Evolutionary conservation across 2,888 invertebrate genomes (phyloP).

Genomic region (Liodrosophila aerea): DNA sequence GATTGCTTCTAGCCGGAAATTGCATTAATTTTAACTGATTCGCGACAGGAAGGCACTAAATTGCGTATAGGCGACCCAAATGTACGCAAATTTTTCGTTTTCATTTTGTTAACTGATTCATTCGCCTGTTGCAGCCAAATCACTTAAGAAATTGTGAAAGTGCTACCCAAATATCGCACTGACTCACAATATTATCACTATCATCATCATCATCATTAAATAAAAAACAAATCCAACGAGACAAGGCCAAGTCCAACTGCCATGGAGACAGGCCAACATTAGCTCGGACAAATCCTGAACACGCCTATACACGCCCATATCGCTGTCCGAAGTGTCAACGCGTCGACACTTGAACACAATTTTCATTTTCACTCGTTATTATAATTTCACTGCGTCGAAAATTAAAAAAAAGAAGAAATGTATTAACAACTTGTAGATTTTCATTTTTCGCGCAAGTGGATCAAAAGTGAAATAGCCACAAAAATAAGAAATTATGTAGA

Average conservation of each 20-base stretch:
- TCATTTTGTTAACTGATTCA: too few species aligned
- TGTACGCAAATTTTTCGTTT: conserved; percentile 2
- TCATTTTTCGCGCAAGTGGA: conserved; percentile 67
- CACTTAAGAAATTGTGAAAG: conserved; percentile 31
- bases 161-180: conserved; percentile 15
- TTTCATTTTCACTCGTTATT: conserved; percentile 54
- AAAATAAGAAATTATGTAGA: conserved; percentile 46
- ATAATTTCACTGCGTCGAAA: conserved; percentile 47
- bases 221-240: neutral
- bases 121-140: conserved; percentile 19
- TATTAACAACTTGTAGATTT: too few species aligned
- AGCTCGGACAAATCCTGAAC: conserved; percentile 16
- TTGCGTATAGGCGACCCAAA: neutral
- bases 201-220: conserved; percentile 7
- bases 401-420: conserved; percentile 9
- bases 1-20: conserved; percentile 53
- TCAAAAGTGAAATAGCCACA: conserved; percentile 61
- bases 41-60: conserved; percentile 4
- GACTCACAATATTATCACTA: conserved; percentile 40
- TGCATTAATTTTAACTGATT: conserved; percentile 40
- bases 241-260: conserved; percentile 7
- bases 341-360: conserved; percentile 30
- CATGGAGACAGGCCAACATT: conserved; percentile 21
- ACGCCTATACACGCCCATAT: conserved; percentile 24
- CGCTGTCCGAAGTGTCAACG: conserved; percentile 25